Percentiles rank a stretch among this genome's conserved stretches.
phyloP scores from a whole-genome alignment of 2,113 vertebrate genomes.

The Corydoras maculifer region DNA sequence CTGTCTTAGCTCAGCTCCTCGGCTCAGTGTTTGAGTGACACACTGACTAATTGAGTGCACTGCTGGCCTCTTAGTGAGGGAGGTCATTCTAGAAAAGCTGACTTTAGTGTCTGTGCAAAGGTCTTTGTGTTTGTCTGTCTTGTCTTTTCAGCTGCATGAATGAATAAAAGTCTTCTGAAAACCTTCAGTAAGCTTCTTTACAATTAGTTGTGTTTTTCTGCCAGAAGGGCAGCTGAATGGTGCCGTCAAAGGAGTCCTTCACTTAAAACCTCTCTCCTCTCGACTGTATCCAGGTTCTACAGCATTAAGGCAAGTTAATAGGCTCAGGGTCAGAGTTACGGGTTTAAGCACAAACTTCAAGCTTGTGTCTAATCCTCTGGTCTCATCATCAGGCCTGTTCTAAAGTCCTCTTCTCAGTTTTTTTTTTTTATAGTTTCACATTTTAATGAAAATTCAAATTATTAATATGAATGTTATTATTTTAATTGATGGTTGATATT shows the following conservation, averaged over 20 bases:
- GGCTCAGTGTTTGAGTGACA: slow-evolving; percentile 15
- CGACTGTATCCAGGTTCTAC: neutral
- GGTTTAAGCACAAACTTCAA: too few relatives aligned
- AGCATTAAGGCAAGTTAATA: neutral
- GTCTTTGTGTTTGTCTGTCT: slow-evolving; percentile 11
- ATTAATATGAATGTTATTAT: too few relatives aligned
- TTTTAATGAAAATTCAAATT: too few relatives aligned
- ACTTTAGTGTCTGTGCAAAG: slow-evolving; percentile 11
- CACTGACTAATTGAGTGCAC: slow-evolving; percentile 22
- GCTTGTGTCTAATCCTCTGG: too few relatives aligned
- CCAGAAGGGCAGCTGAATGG: neutral
- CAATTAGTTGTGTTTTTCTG: neutral
- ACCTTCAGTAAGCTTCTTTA: neutral
- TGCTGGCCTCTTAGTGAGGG: slow-evolving; percentile 4
- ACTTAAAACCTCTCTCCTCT: too few relatives aligned
- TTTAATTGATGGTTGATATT: too few relatives aligned
- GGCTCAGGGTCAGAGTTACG: neutral
- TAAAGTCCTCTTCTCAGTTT: too few relatives aligned
- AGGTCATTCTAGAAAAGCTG: slow-evolving; percentile 12
- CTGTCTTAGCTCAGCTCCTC: neutral
- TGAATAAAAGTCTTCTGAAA: neutral
- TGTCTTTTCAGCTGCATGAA: neutral
- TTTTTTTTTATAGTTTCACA: too few relatives aligned
- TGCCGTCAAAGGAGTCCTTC: neutral
- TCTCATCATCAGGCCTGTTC: too few relatives aligned